Evolutionary conservation across 2,797 vertebrate species (phyloP).

Genomic region (Helarctos malayanus): DNA sequence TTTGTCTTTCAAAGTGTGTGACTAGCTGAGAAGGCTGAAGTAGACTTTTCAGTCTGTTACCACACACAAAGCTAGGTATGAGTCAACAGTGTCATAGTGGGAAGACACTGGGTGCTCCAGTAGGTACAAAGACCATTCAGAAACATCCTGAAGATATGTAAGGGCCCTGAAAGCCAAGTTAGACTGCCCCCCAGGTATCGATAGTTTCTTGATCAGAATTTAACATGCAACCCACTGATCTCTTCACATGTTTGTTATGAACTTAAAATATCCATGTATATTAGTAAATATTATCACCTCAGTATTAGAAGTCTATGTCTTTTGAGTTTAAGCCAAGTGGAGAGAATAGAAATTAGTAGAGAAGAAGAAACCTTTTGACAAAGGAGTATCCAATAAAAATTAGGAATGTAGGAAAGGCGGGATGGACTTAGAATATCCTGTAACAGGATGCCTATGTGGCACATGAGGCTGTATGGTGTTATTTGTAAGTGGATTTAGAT

Average conservation of each 20-base stretch:
- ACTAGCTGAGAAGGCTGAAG: neutral
- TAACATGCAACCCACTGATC: neutral
- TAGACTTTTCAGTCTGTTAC: neutral
- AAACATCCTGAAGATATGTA: neutral
- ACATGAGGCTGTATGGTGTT: neutral
- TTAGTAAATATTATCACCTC: neutral
- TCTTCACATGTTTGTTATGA: neutral
- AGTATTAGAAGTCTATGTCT: neutral
- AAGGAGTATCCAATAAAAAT: neutral
- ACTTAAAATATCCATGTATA: neutral
- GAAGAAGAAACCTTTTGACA: neutral
- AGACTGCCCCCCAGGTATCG: neutral
- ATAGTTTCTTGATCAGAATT: neutral
- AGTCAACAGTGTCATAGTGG: neutral
- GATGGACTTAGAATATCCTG: neutral
- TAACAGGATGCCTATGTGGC: neutral
- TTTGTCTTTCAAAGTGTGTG: neutral
- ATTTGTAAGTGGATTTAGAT: neutral
- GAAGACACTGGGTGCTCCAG: neutral
- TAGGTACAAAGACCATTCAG: neutral
- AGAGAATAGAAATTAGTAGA: neutral
- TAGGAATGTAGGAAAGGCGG: neutral
- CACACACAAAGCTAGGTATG: fast-evolving
- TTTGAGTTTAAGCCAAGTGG: neutral
- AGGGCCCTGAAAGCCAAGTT: neutral